Evolutionary conservation across 2,113 vertebrate genomes (phyloP).

Genomic region (Myotis davidii): DNA sequence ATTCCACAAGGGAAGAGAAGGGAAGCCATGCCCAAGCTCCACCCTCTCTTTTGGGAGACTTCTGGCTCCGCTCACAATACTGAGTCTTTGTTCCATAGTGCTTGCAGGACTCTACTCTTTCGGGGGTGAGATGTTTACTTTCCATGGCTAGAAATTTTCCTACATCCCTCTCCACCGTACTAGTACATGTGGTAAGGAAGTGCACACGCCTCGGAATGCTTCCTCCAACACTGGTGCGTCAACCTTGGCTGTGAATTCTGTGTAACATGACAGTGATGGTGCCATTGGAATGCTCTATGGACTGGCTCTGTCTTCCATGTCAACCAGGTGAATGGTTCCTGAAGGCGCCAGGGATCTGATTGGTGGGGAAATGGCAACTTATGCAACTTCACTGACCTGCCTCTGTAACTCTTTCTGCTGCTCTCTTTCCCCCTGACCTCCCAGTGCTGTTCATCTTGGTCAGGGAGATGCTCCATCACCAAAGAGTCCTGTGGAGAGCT

Average conservation of each 20-base stretch:
- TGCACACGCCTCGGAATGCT: neutral
- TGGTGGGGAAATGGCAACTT: neutral
- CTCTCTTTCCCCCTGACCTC: neutral
- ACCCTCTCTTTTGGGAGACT: constrained; percentile 52
- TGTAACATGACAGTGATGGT: neutral
- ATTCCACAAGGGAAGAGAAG: constrained; percentile 53
- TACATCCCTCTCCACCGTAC: neutral
- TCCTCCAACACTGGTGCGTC: neutral
- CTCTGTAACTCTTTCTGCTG: neutral
- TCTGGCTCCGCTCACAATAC: constrained; percentile 47
- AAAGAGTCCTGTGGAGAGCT: neutral
- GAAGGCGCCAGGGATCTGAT: neutral
- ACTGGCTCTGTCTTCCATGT: neutral
- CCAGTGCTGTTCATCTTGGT: neutral
- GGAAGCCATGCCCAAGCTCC: constrained; percentile 26
- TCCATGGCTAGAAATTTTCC: constrained; percentile 61
- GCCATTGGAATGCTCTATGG: constrained; percentile 42
- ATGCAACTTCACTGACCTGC: neutral
- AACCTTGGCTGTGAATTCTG: neutral
- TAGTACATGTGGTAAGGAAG: neutral
- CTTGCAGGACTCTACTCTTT: constrained; percentile 66
- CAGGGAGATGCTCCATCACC: neutral
- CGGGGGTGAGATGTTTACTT: constrained; percentile 63
- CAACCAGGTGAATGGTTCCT: neutral
- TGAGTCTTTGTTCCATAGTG: neutral